Base-by-base conservation (phyloP, 2,797 vertebrate genomes). In the Parauchenoglanis punctatus region DNA sequence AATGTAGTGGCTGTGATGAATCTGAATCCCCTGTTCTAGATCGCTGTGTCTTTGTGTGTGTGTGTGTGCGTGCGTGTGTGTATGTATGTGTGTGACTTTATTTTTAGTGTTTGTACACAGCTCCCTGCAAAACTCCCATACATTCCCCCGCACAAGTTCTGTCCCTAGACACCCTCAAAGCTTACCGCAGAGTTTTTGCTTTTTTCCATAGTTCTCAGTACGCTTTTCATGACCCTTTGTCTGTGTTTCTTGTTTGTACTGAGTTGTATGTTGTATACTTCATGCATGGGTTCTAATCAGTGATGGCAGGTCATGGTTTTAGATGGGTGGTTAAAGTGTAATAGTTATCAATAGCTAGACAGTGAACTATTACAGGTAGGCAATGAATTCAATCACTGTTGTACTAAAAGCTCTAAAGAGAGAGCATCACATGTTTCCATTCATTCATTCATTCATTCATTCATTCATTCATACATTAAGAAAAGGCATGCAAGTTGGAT, bases 1-100 rank as follows among this genome's bases (percentile, higher is more conserved):
- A 87, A 91, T 70, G 83, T 86, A 49, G 46, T 56, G 72, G 76
- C 87, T 87, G 87, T 88, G 89, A 91, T 91, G 87, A 90, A 89
- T 91, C 87, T 75, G 77, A 90, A 73, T 89, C 84, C 87, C 86
- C 61, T 82, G 90, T 86, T 89, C 86, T 84, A 88, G 86, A 86
- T 89, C 28, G 77, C 76, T 49, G 52, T 81, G 77, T 80, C 10
- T 80, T 12, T 59, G 80, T 84, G 52, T 76, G 49, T 83, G 83
- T 85, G 83, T 83, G 76, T 31, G 28, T 78, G 8, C 35, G 80
- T 83, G 59, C 65, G 44, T 82, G 82, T 84, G 85, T 78, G 84
- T 78, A 68, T 54, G 40, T 35, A 49, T 65, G 28, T 72, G 77
- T 68, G 84, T 81, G 67, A n/a, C n/a, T 89, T 89, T 91, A 91